Evolutionary conservation across 2,113 vertebrate genomes (phyloP), one percentile per base, ranked within the genome.

Genomic region (Rhinogobius similis): DNA sequence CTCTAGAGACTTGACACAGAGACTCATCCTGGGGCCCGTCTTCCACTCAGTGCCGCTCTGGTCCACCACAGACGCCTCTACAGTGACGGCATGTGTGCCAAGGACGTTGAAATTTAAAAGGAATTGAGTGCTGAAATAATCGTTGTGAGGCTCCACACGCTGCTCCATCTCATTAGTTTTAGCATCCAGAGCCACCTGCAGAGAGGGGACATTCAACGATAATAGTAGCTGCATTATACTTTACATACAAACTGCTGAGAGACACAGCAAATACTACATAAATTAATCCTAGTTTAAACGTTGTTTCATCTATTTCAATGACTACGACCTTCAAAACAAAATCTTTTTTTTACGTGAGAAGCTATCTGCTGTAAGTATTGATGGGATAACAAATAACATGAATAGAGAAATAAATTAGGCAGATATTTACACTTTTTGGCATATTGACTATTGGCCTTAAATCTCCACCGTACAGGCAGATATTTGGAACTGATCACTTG

Each of bases 111-210:
- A 98, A 90, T 97, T 98, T 62, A 99, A 87, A 77, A 99, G 85
- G 82, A 99, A 99, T 75, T 98, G 97, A 52, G 96, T 99, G 93
- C 98, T 99, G 92, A 99, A 99, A 90, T 98, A 99, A 88, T 99
- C 98, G 0, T 99, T 99, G 84, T 99, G 98, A 1, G 98, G 98
- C 65, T 98, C 96, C 0, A 99, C 98, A 16, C 93, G 93, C 91
- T 98, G 97, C 79, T 98, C 95, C 78, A 99, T 97, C 90, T 99
- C 97, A 48, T 97, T 98, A 39, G 94, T 95, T 90, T 95, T 94
- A 50, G 72, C 88, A 75, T 99, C 97, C 1, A 95, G 82, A 29
- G 95, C 92, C 56, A 97, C 92, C 98, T 99, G 83, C 20, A 2
- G 83, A 61, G 38, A 16, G 13, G 5, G 27, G 23, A 7, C 2